Evolutionary conservation across 2,797 vertebrate species (phyloP).

Genomic region (Distichodus sexfasciatus): DNA sequence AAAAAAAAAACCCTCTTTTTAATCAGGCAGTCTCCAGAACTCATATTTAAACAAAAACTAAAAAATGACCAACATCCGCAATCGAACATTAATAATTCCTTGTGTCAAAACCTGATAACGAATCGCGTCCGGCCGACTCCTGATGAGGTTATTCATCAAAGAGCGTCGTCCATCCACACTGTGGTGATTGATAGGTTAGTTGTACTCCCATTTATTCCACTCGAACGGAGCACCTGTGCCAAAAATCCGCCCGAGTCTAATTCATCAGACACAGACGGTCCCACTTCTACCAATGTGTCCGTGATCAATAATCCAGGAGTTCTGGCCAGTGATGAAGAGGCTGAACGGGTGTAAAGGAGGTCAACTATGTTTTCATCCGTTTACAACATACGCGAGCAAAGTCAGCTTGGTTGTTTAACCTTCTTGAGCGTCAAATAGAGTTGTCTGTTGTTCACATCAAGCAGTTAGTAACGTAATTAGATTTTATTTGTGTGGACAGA

Average conservation of each 20-base stretch:
- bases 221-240: conserved; percentile 11
- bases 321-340: not conserved
- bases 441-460: no score
- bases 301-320: conserved; percentile 17
- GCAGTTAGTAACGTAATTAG: no score
- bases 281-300: conserved; percentile 22
- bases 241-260: not conserved
- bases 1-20: no score
- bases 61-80: no score
- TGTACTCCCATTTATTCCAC: conserved; percentile 10
- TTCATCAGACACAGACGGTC: conserved; percentile 4
- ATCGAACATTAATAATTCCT: not conserved
- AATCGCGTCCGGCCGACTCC: not conserved
- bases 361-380: not conserved
- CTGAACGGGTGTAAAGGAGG: not conserved
- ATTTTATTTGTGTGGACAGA: no score
- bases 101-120: not conserved
- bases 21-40: no score
- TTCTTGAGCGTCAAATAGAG: no score
- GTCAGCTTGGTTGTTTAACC: not conserved
- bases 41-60: no score
- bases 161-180: not conserved
- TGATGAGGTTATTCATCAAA: conserved; percentile 19
- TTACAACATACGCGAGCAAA: not conserved
- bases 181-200: conserved; percentile 32